Conservation (phyloP, 2,113 vertebrate species). For the Canis aureus region DNA sequence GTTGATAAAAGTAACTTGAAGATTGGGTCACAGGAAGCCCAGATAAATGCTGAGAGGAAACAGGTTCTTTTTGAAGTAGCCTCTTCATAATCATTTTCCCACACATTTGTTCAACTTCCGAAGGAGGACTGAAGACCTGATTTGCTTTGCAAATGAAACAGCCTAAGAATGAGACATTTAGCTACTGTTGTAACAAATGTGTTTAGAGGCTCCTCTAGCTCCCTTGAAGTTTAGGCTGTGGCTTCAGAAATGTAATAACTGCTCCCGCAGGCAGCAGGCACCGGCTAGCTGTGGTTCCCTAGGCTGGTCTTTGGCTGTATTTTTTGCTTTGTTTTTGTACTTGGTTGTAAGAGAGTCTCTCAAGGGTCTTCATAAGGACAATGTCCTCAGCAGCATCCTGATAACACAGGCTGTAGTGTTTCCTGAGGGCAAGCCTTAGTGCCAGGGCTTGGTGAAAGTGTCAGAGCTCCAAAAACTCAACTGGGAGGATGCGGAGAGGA, state of each 20-base stretch:
- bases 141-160: slow-evolving; percentile 81
- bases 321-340: not conserved
- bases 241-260: not conserved
- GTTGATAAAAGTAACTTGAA: slow-evolving; percentile 76
- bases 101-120: slow-evolving; percentile 79
- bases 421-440: not conserved
- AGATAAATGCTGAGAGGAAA: slow-evolving; percentile 80
- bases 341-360: not conserved
- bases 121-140: slow-evolving; percentile 73
- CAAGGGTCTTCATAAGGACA: not conserved
- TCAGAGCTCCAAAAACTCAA: not conserved
- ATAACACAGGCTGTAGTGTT: not conserved
- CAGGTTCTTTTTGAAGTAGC: slow-evolving; percentile 82
- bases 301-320: not conserved
- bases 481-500: too few species aligned
- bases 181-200: not conserved
- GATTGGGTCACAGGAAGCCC: slow-evolving; percentile 83
- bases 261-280: not conserved
- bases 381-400: not conserved
- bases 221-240: not conserved
- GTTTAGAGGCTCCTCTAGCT: not conserved
- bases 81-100: slow-evolving; percentile 83
- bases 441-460: not conserved
- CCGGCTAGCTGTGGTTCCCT: not conserved
- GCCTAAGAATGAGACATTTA: slow-evolving; percentile 57